phyloP scores from a whole-genome alignment of 2,888 invertebrate genomes.

The Clitarchus hookeri region DNA sequence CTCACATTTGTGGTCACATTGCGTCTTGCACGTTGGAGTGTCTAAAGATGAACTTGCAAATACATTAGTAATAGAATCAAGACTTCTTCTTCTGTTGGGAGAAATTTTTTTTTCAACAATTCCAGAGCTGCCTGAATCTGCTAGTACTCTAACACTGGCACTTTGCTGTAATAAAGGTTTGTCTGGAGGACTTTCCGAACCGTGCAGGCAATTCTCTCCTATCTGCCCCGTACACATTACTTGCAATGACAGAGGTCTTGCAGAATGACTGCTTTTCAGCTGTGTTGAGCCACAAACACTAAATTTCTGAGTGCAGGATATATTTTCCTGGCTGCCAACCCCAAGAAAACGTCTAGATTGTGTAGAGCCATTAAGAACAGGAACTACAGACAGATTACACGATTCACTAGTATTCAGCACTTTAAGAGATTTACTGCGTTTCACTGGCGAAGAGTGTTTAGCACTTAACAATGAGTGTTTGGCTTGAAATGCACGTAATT shows the following conservation, averaged over 20 bases:
- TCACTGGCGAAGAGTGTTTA: slow-evolving; percentile 50
- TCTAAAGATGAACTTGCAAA: background rate
- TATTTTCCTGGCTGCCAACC: slow-evolving; percentile 16
- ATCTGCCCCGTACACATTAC: background rate
- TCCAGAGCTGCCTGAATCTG: background rate
- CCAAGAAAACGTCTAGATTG: background rate
- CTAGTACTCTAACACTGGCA: background rate
- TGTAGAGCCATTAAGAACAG: slow-evolving; percentile 26
- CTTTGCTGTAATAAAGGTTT: background rate
- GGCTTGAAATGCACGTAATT: slow-evolving; percentile 24
- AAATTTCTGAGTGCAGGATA: background rate
- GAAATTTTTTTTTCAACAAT: slow-evolving; percentile 5
- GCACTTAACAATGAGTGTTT: slow-evolving; percentile 23
- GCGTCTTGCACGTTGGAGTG: background rate
- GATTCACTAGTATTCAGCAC: slow-evolving; percentile 44
- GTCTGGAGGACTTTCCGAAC: background rate
- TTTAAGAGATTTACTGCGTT: slow-evolving; percentile 54
- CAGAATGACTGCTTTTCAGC: background rate
- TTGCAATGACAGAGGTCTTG: background rate
- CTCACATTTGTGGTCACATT: slow-evolving; percentile 25
- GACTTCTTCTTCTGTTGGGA: slow-evolving; percentile 35
- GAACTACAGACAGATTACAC: slow-evolving; percentile 43
- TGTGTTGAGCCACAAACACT: background rate
- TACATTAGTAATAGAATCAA: slow-evolving; percentile 38
- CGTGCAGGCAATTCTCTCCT: background rate